Evolutionary conservation across 2,797 vertebrate species (phyloP), one percentile per base, ranked within the genome.

Genomic region (Phrynocephalus guinanensis): DNA sequence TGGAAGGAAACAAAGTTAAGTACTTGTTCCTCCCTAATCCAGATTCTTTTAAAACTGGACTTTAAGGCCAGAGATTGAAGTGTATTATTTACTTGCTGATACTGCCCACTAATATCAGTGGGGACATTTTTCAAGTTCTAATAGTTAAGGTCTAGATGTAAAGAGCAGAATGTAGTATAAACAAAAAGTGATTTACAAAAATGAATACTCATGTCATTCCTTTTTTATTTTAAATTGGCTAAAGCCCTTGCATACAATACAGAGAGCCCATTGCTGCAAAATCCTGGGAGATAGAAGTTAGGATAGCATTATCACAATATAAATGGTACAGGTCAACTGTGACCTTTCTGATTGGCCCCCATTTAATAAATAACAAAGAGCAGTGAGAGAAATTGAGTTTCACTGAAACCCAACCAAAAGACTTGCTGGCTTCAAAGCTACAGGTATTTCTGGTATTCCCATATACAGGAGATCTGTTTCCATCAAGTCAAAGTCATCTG

Each of bases 171-270:
- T 30, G 38, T 44, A 44, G 38, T 44, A 63, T 5, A 68, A 68
- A 26, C 2, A 3, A 26, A 75, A 52, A 76, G 66, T 30, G 33
- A 22, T 86, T 91, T 84, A 22, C 18, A 84, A 1, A 83, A 83
- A 5, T 82, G 4, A 26, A 30, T 8, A 48, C 9, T 82, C 88
- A 56, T 85, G 22, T 76, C 8, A 2, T 89, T 91, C 50, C 5
- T 13, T 84, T 52, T 85, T n/a, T 93, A 92, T 93, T 93, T 93
- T 93, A 82, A 79, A 24, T 28, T 90, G 87, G 82, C 78, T 76
- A 79, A 24, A 73, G 50, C 18, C n/a, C 20, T 6, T 16, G 2
- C 6, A 16, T 44, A 52, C 18, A 44, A 8, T n/a, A 24, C 1
- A 22, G 38, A 50, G 15, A 75, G 6, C 13, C 70, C 60, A 18